These are phyloP conservation scores for Asarcornis scutulata DNA, from an alignment of 2,113 vertebrate genomes.

Conservation along the genomic window DNA sequence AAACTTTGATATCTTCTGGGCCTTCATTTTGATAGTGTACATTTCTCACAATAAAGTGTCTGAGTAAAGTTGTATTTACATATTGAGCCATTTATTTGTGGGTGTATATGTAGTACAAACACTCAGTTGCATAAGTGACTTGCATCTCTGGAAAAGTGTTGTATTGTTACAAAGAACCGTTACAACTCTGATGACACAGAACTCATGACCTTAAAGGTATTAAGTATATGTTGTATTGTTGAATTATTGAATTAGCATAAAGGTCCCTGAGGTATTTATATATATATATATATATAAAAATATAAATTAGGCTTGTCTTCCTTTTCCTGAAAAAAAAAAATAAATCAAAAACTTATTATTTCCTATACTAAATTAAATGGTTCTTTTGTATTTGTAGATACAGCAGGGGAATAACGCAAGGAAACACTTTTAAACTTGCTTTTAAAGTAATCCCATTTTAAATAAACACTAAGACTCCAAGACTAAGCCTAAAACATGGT, in stretches of 20 bases:
- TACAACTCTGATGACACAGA: neutral
- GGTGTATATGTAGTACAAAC: constrained; percentile 17
- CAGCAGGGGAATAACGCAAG: neutral
- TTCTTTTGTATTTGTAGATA: neutral
- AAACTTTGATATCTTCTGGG: neutral
- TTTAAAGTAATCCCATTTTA: neutral
- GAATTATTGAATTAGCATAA: neutral
- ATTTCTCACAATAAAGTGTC: neutral
- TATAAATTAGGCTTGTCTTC: neutral
- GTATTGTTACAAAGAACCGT: neutral
- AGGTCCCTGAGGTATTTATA: neutral
- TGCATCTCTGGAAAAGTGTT: neutral
- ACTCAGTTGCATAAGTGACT: neutral
- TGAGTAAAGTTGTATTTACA: neutral
- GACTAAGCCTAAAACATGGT: neutral
- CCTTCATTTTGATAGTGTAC: neutral
- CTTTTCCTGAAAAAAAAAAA: neutral
- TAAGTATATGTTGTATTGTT: neutral
- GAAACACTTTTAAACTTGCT: neutral
- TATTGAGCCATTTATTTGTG: neutral
- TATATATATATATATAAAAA: neutral
- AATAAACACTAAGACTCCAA: neutral
- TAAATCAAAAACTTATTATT: neutral
- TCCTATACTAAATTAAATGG: neutral
- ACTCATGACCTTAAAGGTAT: neutral